Base-by-base conservation (phyloP, 1,140 invertebrate species). In the Delia radicum region DNA sequence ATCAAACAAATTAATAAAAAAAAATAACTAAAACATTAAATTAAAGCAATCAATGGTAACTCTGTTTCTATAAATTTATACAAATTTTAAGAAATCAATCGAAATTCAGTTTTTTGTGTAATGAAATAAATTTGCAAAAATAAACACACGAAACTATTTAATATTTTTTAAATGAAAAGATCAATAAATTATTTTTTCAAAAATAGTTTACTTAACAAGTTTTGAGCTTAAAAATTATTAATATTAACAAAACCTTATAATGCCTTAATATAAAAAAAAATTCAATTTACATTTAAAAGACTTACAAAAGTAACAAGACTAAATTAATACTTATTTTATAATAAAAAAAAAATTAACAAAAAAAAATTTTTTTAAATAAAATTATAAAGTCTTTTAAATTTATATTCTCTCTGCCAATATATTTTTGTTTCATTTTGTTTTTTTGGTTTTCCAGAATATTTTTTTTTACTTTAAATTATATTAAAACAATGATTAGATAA, bases 221-320 rank as follows among this genome's bases (percentile, higher is more conserved):
- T 55, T 6, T 55, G 1, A 55, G n/a, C 48, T 55, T 55, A 3
- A 55, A 55, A 55, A 55, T 10, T 15, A 55, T 21, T 21, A 55
- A 55, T 55, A 55, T 55, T 55, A 55, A 55, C 48, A 55, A 55
- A 55, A 55, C 48, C 48, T 55, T 55, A 55, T 55, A 55, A 55
- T 21, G 48, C 48, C 48, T 55, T 55, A 55, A 55, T 55, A 55
- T 21, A 55, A 10, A 55, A 55, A 24, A 55, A 55, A 55, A 24
- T 7, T 48, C n/a, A 55, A 55, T 55, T 55, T 55, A 55, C 48
- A 55, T 8, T n/a, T 21, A 8, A 55, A 55, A 55, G 18, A 55
- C 48, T 55, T 55, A 55, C n/a, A n/a, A 55, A 55, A 21, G 18
- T 21, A 55, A 18, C 48, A 55, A 21, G 48, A 55, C 48, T 55